Percentiles rank a stretch among this genome's conserved stretches.
Evolutionary conservation across 2,888 invertebrate species (phyloP).

Genomic region (Hirudinaria manillensis): DNA sequence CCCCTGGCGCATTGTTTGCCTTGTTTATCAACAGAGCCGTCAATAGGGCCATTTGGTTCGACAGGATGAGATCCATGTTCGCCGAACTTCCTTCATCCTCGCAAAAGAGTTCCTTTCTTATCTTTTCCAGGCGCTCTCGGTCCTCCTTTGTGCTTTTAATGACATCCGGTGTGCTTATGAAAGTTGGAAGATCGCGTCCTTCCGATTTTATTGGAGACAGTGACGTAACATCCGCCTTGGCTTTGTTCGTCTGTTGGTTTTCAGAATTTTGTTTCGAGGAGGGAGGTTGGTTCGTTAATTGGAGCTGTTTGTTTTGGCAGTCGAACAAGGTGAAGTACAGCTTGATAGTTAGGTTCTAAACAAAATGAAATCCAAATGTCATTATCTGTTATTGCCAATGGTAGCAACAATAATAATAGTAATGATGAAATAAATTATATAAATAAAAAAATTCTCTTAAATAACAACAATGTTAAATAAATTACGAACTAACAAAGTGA

Average conservation of each 20-base stretch:
- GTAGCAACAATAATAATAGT: too few species aligned
- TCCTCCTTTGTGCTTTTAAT: background rate
- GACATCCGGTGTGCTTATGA: constrained; percentile 5
- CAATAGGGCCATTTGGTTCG: background rate
- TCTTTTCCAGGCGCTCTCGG: background rate
- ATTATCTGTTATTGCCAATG: too few species aligned
- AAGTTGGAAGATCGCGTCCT: background rate
- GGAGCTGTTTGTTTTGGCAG: background rate
- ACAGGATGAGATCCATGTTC: background rate
- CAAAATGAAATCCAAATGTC: too few species aligned
- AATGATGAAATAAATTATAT: too few species aligned
- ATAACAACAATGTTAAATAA: too few species aligned
- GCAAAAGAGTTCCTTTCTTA: background rate
- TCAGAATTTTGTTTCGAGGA: background rate
- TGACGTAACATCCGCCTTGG: background rate
- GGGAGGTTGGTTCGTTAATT: background rate
- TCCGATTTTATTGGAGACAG: constrained; percentile 10
- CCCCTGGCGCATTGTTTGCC: background rate
- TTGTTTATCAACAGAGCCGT: background rate
- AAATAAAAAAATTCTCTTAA: too few species aligned
- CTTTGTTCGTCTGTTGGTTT: background rate
- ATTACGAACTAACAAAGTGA: too few species aligned
- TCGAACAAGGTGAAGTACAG: background rate
- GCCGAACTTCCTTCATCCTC: background rate
- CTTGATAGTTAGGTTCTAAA: background rate